Evolutionary conservation across 2,113 vertebrate species (phyloP).

Genomic region (Spea multiplicata): DNA sequence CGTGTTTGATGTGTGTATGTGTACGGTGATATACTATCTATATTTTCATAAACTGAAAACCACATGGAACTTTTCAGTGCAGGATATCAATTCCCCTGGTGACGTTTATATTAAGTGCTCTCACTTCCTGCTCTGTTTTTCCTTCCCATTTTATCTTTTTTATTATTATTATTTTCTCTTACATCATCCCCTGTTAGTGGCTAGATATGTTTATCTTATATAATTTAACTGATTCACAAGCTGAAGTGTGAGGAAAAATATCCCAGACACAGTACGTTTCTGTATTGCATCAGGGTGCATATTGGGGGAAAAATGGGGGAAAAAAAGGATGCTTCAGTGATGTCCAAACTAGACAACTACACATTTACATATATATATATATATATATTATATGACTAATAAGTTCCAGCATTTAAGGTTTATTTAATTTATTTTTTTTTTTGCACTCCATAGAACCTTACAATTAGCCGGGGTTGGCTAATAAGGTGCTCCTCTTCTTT

Average conservation of each 20-base stretch:
- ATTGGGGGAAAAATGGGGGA: no score
- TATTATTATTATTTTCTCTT: background rate
- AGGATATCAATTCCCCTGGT: conserved; percentile 26
- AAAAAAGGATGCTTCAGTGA: no score
- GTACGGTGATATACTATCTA: background rate
- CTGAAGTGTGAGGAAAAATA: background rate
- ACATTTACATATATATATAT: no score
- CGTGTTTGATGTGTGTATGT: conserved; percentile 23
- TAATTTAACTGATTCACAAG: background rate
- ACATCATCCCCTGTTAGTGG: conserved; percentile 1
- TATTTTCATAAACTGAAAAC: conserved; percentile 6
- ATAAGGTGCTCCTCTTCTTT: no score
- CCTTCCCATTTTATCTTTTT: conserved; percentile 18
- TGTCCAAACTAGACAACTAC: no score
- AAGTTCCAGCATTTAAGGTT: no score
- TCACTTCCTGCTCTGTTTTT: conserved; percentile 26
- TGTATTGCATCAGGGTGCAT: no score
- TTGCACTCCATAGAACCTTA: no score
- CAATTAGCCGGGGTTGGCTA: no score
- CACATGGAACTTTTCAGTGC: conserved; percentile 7
- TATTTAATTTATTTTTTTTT: no score
- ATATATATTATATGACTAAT: no score
- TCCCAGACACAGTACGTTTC: no score
- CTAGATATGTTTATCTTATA: background rate
- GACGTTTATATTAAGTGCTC: conserved; percentile 22